These are phyloP conservation scores for Scomber colias DNA, from an alignment of 2,113 vertebrate genomes.

Conservation along the genomic window DNA sequence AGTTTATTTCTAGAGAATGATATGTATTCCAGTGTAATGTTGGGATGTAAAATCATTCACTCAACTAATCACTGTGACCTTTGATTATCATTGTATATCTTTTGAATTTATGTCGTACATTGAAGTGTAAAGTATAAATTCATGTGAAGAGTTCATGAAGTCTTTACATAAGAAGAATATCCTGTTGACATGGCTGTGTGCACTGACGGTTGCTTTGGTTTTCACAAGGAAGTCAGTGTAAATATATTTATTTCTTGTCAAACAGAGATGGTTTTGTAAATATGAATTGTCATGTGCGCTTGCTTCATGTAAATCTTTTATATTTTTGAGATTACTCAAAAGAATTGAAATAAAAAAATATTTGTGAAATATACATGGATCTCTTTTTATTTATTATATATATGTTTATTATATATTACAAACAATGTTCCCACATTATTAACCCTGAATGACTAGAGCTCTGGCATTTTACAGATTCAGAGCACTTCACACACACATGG, in stretches of 20 bases:
- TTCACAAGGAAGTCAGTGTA: neutral
- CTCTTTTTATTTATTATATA: constrained; percentile 30
- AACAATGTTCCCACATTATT: neutral
- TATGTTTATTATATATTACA: constrained; percentile 14
- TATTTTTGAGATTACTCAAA: constrained; percentile 9
- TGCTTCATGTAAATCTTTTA: constrained; percentile 29
- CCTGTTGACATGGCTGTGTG: neutral
- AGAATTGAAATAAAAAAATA: constrained; percentile 62
- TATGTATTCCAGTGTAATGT: neutral
- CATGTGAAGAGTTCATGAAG: neutral
- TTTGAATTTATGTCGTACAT: neutral
- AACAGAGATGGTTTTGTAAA: constrained; percentile 38
- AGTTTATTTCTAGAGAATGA: neutral
- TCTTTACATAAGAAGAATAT: neutral
- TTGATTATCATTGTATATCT: neutral
- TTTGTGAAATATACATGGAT: neutral
- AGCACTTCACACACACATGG: too few species aligned
- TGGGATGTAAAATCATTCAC: constrained; percentile 3
- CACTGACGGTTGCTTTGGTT: neutral
- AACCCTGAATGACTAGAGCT: neutral
- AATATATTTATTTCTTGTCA: constrained; percentile 46
- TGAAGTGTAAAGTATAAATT: neutral
- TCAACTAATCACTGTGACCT: neutral
- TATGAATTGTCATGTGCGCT: constrained; percentile 30
- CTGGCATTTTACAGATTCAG: neutral